Evolutionary conservation across 2,797 vertebrate genomes (phyloP), one percentile per base, ranked within the genome.

Genomic region (Lithobates sylvaticus): DNA sequence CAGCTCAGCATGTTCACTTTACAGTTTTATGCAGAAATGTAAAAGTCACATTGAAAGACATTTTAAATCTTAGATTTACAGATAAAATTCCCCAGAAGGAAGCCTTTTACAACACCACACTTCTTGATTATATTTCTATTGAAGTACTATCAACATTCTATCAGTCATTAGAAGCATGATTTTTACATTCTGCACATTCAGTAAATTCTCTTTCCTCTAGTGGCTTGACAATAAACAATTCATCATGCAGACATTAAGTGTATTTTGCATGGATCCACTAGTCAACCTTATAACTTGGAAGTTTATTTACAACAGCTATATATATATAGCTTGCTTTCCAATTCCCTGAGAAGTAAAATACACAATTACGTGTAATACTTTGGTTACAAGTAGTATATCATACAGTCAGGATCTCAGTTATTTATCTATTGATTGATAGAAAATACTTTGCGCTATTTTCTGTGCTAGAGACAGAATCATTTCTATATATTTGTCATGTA

Each of bases 201-300:
- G 85, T 83, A 87, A 87, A 83, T 78, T 83, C 58, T 78, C n/a
- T 83, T 87, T 82, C 75, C 80, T 83, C 80, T 78, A 58, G 75
- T 78, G 74, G 70, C 70, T 83, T 73, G 85, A 67, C 85, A 71
- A 36, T 36, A 58, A 67, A 71, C 75, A 54, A 87, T 87, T 83
- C 47, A 87, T 87, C 80, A 74, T 39, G 64, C 29, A 50, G 80
- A 87, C 85, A 72, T 76, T 87, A 78, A 83, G 80, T 81, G 58
- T 73, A 87, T 81, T 86, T 86, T 86, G 84, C 78, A 81, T 86
- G 84, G 71, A 81, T 78, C 47, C 78, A 83, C 75, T 73, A 87
- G 85, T 73, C 80, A 74, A 78, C 80, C 69, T 78, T 83, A 58
- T 44, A 86, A 75, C 61, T 81, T 81, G 61, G 39, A 64, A 50